Percentiles rank a stretch among this genome's conserved stretches.
These are phyloP conservation scores for Corticium candelabrum DNA, from an alignment of 37 sponge, comb jelly and placozoan species.

Conservation along the genomic window DNA sequence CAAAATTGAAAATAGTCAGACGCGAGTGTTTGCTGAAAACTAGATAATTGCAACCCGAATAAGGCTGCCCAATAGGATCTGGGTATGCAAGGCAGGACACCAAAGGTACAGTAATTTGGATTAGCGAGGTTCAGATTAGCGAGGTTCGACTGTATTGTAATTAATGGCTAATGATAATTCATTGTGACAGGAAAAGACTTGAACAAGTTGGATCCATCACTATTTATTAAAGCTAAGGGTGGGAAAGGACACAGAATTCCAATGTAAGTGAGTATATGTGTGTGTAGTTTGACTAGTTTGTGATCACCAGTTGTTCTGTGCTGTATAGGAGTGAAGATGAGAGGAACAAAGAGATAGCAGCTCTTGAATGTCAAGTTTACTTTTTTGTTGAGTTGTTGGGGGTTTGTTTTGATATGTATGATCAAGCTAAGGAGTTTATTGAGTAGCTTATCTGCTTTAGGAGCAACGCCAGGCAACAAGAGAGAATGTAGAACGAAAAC, in stretches of 20 bases:
- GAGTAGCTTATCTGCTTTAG: constrained; percentile 16
- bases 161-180: not conserved
- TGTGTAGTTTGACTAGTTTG: not conserved
- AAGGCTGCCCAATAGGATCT: too few relatives aligned
- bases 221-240: constrained; percentile 72
- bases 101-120: too few relatives aligned
- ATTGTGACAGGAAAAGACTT: constrained; percentile 12
- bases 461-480: constrained; percentile 82
- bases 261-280: not conserved
- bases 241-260: not conserved
- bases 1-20: too few relatives aligned
- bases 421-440: not conserved
- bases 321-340: not conserved
- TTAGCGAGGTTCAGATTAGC: too few relatives aligned
- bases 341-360: constrained; percentile 36
- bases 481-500: constrained; percentile 88
- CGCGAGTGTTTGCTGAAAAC: too few relatives aligned
- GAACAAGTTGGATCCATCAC: constrained; percentile 39
- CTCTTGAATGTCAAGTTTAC: constrained; percentile 80
- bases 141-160: too few relatives aligned
- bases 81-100: too few relatives aligned
- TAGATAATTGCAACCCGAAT: too few relatives aligned
- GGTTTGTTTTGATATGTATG: constrained; percentile 29
- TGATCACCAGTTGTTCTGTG: too few relatives aligned
- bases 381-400: constrained; percentile 63